Percentiles rank a stretch among this genome's conserved stretches.
Evolutionary conservation across 2,888 invertebrate species (phyloP).

Genomic region (Euplagia quadripunctaria): DNA sequence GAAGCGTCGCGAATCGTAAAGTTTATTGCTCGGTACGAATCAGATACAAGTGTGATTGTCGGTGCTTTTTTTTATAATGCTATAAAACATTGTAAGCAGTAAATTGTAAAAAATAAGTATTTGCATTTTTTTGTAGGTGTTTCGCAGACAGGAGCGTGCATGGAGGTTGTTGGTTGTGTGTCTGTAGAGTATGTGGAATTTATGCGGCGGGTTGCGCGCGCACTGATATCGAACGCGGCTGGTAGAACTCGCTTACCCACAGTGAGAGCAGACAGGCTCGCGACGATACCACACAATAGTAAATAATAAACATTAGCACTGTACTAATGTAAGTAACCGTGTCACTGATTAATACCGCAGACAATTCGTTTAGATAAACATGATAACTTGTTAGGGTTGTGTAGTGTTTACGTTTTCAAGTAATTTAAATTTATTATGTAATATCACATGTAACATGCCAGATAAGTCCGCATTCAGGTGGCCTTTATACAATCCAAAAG

Average conservation of each 20-base stretch:
- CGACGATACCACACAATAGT: slow-evolving; percentile 24
- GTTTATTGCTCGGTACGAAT: slow-evolving; percentile 53
- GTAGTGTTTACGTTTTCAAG: not conserved
- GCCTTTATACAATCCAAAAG: no score
- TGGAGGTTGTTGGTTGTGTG: slow-evolving; percentile 26
- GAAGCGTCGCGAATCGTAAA: slow-evolving; percentile 44
- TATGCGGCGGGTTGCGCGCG: slow-evolving; percentile 74
- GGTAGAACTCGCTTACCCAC: slow-evolving; percentile 25
- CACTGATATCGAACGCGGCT: slow-evolving; percentile 73
- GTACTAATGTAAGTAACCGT: slow-evolving; percentile 16
- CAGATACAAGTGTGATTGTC: slow-evolving; percentile 48
- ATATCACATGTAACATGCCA: not conserved
- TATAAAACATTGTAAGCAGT: slow-evolving; percentile 45
- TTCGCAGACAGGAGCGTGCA: slow-evolving; percentile 28
- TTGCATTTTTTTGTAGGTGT: slow-evolving; percentile 24
- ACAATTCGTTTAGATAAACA: not conserved
- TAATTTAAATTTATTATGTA: not conserved
- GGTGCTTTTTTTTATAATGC: slow-evolving; percentile 47
- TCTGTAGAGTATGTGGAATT: slow-evolving; percentile 43
- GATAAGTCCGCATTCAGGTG: not conserved
- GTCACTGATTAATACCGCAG: slow-evolving; percentile 2
- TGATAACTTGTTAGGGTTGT: not conserved
- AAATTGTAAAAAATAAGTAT: slow-evolving; percentile 34
- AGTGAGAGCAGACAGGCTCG: slow-evolving; percentile 34
- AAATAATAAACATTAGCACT: slow-evolving; percentile 32